Conservation (phyloP, 2,113 vertebrate species). For the Pipra filicauda region DNA sequence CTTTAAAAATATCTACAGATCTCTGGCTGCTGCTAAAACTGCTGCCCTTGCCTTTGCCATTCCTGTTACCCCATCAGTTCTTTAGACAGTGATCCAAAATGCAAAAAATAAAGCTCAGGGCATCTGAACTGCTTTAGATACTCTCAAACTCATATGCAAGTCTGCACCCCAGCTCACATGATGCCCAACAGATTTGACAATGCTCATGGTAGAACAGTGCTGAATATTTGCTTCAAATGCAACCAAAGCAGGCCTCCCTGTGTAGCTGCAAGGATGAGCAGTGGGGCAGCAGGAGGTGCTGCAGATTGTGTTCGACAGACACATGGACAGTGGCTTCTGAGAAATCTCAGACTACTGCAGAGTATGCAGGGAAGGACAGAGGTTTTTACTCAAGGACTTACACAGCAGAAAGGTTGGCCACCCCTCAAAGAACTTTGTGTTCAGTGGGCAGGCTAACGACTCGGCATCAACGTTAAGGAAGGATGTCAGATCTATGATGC, state of each 20-base stretch:
- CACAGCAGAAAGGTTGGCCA: not conserved
- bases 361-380: not conserved
- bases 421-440: not conserved
- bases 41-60: not conserved
- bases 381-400: not conserved
- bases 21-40: not conserved
- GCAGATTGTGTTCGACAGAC: fast-evolving
- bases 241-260: not conserved
- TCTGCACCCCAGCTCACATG: not conserved
- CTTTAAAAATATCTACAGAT: not conserved
- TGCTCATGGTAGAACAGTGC: not conserved
- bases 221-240: not conserved
- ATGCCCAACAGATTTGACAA: not conserved
- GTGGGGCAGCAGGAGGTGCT: not conserved
- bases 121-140: not conserved
- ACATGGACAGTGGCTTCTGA: fast-evolving
- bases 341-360: not conserved
- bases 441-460: not conserved
- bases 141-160: not conserved
- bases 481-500: not conserved
- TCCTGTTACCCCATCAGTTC: not conserved
- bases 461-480: not conserved
- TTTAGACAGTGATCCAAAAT: not conserved
- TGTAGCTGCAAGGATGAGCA: fast-evolving
- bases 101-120: not conserved